phyloP scores from a whole-genome alignment of 2,797 vertebrate genomes.

The Parauchenoglanis ngamensis region DNA sequence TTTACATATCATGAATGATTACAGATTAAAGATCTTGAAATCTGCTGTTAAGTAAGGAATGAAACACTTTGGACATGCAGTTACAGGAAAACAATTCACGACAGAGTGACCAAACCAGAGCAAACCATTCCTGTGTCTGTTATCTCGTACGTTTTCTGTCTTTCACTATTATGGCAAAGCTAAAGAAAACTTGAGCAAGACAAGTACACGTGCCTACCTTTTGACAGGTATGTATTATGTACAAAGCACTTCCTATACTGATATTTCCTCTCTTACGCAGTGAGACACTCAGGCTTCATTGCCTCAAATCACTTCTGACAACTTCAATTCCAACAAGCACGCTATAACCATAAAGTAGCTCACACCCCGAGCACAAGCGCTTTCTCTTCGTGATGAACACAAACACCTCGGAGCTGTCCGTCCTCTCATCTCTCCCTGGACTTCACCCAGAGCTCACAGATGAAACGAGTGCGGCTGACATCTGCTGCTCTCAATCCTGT shows the following conservation, averaged over 20 bases:
- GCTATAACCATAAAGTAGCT: constrained; percentile 5
- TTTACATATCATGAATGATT: background rate
- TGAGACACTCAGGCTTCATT: background rate
- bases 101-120: background rate
- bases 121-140: background rate
- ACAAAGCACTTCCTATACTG: background rate
- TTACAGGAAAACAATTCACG: background rate
- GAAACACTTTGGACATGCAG: background rate
- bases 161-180: background rate
- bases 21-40: background rate
- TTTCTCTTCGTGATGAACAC: constrained; percentile 8
- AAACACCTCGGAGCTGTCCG: constrained; percentile 19
- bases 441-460: constrained; percentile 41
- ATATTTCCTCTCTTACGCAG: background rate
- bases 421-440: constrained; percentile 11
- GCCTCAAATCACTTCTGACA: constrained; percentile 16
- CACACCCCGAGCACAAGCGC: background rate
- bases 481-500: constrained; percentile 54
- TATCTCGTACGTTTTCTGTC: background rate
- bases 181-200: background rate
- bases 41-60: background rate
- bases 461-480: constrained; percentile 30
- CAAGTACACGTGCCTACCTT: background rate
- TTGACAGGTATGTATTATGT: background rate
- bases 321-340: constrained; percentile 1